A percentile compares a stretch with the other conserved stretches of the same genome.
phyloP scores from a whole-genome alignment of 2,113 vertebrate genomes.

The Sander vitreus region DNA sequence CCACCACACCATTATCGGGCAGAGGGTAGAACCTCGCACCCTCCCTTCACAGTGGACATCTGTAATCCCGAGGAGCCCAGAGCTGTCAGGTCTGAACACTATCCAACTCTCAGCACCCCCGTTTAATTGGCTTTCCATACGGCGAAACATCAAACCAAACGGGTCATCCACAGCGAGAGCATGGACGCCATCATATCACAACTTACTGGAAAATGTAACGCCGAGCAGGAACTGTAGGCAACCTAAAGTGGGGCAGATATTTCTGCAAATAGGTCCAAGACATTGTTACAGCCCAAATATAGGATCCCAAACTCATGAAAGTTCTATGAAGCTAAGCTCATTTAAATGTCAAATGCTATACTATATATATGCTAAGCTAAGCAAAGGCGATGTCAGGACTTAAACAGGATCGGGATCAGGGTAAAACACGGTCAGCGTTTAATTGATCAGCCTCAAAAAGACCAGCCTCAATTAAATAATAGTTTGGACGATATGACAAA shows the following conservation, averaged over 20 bases:
- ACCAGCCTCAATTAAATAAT: too few species aligned
- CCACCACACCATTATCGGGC: neutral
- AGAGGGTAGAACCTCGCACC: conserved; percentile 19
- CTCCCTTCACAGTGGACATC: conserved; percentile 9
- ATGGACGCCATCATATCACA: conserved; percentile 8
- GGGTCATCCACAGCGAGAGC: conserved; percentile 14
- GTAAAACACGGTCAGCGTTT: neutral
- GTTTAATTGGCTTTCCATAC: conserved; percentile 34
- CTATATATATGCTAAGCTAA: neutral
- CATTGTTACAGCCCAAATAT: neutral
- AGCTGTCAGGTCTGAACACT: conserved; percentile 54
- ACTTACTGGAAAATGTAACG: conserved; percentile 23
- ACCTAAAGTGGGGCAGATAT: neutral
- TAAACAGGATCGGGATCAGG: neutral
- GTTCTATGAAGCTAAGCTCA: too few species aligned
- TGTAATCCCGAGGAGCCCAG: conserved; percentile 26
- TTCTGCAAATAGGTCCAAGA: neutral
- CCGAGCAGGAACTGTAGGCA: conserved; percentile 4
- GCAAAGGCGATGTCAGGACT: neutral
- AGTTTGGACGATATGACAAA: neutral
- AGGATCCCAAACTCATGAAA: neutral
- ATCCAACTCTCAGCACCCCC: conserved; percentile 13
- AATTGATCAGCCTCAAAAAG: too few species aligned
- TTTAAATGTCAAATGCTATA: neutral
- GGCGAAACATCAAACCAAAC: conserved; percentile 20